Evolutionary conservation across 2,888 invertebrate genomes (phyloP), one percentile per base, ranked within the genome.

Genomic region (Eupithecia dodoneata): DNA sequence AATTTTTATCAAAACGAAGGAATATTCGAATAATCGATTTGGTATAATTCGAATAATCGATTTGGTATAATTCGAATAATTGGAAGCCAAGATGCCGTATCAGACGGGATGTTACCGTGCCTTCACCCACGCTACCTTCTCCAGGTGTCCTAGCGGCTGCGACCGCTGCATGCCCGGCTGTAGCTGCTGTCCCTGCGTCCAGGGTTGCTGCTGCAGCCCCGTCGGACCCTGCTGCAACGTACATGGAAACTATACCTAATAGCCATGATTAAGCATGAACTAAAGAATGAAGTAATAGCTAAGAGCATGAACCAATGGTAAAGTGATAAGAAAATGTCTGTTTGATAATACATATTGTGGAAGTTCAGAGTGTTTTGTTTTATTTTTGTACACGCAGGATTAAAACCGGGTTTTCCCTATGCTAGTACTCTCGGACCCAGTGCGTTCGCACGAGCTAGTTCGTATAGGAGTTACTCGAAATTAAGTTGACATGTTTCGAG

Each of bases 161-260:
- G 70, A 47, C 5, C 10, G 70, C 45, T 45, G 70, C 66, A 30
- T 66, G 66, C 42, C 30, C 45, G 18, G 47, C 13, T 45, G 69
- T n/a, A 9, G 47, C 18, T 12, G 42, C n/a, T 42, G 47, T 9
- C 70, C 70, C 10, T 47, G 69, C 45, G 47, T 45, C 12, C 69
- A 45, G 18, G 69, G 70, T 1, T 70, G 70, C 69, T 69, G 69
- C 69, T 69, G 69, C 18, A 10, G 4, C 45, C 69, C 69, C n/a
- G 4, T 69, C 13, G 70, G 70, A 10, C 70, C 70, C 10, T 70
- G 70, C 70, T 70, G 44, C 12, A 70, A 70, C 47, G 4, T 2
- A 3, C 70, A 70, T 18, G 70, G 70, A 12, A 70, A 70, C 70
- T 70, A 70, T 3, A 70, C 45, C 42, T 66, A 42, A 41, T 42